phyloP scores from a whole-genome alignment of 2,113 vertebrate genomes.

The Notothenia rossii region DNA sequence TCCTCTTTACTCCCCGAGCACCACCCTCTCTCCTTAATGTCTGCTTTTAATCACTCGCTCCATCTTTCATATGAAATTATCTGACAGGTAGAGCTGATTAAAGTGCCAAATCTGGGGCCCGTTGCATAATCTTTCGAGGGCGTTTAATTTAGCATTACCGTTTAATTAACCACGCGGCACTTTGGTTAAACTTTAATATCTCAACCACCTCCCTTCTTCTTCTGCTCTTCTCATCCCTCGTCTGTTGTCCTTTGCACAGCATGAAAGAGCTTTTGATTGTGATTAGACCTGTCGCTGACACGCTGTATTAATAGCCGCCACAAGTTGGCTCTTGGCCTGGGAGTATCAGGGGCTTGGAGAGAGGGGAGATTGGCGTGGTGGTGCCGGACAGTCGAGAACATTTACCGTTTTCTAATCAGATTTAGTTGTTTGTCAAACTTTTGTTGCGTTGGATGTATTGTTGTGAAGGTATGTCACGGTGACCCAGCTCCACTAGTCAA shows the following conservation, averaged over 20 bases:
- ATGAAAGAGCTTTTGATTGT: conserved; percentile 61
- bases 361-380: conserved; percentile 6
- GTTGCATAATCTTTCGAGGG: conserved; percentile 17
- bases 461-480: conserved; percentile 2
- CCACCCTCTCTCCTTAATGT: conserved; percentile 14
- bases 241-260: conserved; percentile 36
- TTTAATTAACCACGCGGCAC: conserved; percentile 25
- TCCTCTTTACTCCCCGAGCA: background rate
- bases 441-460: conserved; percentile 4
- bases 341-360: conserved; percentile 22
- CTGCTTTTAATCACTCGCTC: conserved; percentile 56
- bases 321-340: conserved; percentile 42
- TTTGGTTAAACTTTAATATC: conserved; percentile 30
- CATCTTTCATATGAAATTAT: conserved; percentile 31
- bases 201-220: conserved; percentile 8
- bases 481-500: background rate
- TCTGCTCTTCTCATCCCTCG: conserved; percentile 22
- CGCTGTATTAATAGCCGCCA: conserved; percentile 74
- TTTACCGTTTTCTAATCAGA: conserved; percentile 21
- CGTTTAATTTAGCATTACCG: background rate
- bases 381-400: conserved; percentile 16
- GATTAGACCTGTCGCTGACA: conserved; percentile 70
- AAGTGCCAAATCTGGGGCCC: background rate
- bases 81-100: conserved; percentile 29
- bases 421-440: conserved; percentile 41